phyloP scores from a whole-genome alignment of 1,140 invertebrate genomes.

The Ruditapes philippinarum region DNA sequence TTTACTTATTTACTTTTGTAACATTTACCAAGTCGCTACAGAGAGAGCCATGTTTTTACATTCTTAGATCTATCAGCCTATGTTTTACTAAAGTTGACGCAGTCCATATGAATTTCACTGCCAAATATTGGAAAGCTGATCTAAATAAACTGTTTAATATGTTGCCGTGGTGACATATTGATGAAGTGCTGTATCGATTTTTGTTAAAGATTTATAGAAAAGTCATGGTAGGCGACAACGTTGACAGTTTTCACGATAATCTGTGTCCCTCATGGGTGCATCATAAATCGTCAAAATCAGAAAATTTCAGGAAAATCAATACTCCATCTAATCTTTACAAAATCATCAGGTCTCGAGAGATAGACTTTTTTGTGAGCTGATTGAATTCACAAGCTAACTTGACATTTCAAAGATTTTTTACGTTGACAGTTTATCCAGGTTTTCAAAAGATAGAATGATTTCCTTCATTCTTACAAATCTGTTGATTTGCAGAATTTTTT shows the following conservation, averaged over 20 bases:
- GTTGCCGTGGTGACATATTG: background rate
- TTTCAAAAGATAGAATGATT: no score
- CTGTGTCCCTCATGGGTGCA: constrained; percentile 28
- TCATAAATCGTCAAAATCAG: constrained; percentile 52
- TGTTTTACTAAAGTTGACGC: background rate
- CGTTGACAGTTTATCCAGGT: no score
- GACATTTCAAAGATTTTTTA: no score
- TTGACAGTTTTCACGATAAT: constrained; percentile 34
- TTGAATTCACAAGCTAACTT: constrained; percentile 20
- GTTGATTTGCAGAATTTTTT: no score
- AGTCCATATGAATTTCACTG: background rate
- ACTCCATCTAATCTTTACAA: constrained; percentile 25
- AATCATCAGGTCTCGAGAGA: background rate
- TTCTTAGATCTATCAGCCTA: no score
- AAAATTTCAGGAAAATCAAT: constrained; percentile 22
- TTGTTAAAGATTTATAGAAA: constrained; percentile 40
- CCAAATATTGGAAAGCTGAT: background rate
- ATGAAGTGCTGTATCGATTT: constrained; percentile 21
- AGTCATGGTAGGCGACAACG: constrained; percentile 8
- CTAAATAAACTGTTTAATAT: constrained; percentile 15
- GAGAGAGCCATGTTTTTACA: no score
- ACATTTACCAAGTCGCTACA: no score
- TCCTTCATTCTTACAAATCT: no score
- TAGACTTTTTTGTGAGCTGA: background rate
- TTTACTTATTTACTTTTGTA: no score